A percentile compares a stretch with the other conserved stretches of the same genome.
phyloP scores from a whole-genome alignment of 2,797 vertebrate species.

The Naso thynnoides region DNA sequence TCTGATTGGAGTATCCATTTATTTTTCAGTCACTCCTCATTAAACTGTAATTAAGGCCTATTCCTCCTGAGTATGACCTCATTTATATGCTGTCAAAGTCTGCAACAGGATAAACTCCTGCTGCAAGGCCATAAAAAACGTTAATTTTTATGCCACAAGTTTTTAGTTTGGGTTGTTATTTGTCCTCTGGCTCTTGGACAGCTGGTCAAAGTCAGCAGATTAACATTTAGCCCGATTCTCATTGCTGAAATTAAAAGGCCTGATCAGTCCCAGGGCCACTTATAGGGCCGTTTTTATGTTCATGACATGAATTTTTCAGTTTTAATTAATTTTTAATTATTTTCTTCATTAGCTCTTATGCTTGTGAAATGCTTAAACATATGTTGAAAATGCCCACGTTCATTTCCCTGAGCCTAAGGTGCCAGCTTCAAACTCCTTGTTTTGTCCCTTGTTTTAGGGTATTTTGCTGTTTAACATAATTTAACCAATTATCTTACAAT shows the following conservation, averaged over 20 bases:
- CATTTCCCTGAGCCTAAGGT: not conserved
- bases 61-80: not conserved
- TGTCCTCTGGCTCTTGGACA: not conserved
- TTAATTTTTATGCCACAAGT: slow-evolving; percentile 7
- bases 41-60: not conserved
- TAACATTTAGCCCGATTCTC: slow-evolving; percentile 9
- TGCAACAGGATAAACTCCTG: not conserved
- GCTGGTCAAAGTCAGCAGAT: slow-evolving; percentile 31
- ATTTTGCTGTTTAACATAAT: not conserved
- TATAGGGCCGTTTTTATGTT: too few relatives aligned
- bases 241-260: slow-evolving; percentile 6
- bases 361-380: not conserved
- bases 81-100: not conserved
- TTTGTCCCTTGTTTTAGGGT: too few relatives aligned
- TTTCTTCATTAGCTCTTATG: not conserved
- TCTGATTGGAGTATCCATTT: not conserved
- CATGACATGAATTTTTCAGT: too few relatives aligned
- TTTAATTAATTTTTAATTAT: too few relatives aligned
- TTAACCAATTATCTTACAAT: not conserved
- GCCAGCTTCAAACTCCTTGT: not conserved
- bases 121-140: slow-evolving; percentile 2
- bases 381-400: too few relatives aligned
- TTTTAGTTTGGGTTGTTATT: slow-evolving; percentile 64
- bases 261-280: too few relatives aligned
- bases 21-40: not conserved